Evolutionary conservation across 1,140 invertebrate genomes (phyloP).

Genomic region (Drosophila paulistorum): DNA sequence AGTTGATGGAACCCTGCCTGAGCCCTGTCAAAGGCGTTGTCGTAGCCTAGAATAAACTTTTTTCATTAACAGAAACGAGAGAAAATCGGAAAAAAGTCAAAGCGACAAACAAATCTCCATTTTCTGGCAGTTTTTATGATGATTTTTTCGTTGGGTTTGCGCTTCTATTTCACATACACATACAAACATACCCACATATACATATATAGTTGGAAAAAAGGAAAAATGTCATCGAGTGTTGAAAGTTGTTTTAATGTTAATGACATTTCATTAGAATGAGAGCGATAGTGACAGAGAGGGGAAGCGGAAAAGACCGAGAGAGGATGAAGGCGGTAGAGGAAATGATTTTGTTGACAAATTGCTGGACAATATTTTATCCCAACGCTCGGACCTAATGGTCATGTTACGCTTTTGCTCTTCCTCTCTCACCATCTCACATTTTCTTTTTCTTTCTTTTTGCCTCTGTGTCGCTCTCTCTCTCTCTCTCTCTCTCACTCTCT

Average conservation of each 20-base stretch:
- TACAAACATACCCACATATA: slow-evolving; percentile 27
- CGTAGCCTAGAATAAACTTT: slow-evolving; percentile 49
- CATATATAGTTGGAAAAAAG: background rate
- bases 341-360: slow-evolving; percentile 59
- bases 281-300: slow-evolving; percentile 19
- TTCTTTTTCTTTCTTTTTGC: background rate
- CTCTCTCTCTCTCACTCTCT: no score
- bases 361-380: slow-evolving; percentile 63
- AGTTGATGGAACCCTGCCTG: slow-evolving; percentile 56
- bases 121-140: slow-evolving; percentile 13
- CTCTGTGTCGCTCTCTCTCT: no score
- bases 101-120: slow-evolving; percentile 14
- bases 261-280: slow-evolving; percentile 68
- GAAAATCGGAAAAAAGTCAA: slow-evolving; percentile 38
- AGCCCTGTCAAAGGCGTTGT: slow-evolving; percentile 49
- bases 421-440: background rate
- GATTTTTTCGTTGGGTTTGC: background rate
- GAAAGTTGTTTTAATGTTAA: slow-evolving; percentile 76
- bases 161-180: slow-evolving; percentile 49
- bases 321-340: background rate
- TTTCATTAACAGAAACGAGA: slow-evolving; percentile 65
- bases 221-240: slow-evolving; percentile 54
- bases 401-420: slow-evolving; percentile 6
- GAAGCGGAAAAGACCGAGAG: background rate
- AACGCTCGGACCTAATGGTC: slow-evolving; percentile 18